Percentiles rank a stretch among this genome's conserved stretches.
Evolutionary conservation across 2,888 invertebrate genomes (phyloP).

Genomic region (Pristionchus exspectatus): DNA sequence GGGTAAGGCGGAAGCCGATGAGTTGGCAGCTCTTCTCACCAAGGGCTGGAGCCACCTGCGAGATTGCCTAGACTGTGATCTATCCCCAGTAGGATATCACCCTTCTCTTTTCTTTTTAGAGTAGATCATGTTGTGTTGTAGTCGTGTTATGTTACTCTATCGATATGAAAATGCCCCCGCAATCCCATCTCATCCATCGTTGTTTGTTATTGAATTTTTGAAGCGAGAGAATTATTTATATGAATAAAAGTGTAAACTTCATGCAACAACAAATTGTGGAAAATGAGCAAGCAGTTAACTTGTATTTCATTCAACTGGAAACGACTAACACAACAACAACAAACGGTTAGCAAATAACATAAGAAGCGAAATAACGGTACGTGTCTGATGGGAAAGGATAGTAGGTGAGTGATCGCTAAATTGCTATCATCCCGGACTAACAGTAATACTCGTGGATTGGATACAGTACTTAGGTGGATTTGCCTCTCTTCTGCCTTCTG

Average conservation of each 20-base stretch:
- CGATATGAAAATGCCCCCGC: slow-evolving; percentile 1
- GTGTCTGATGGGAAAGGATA: slow-evolving; percentile 18
- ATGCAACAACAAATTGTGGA: slow-evolving; percentile 12
- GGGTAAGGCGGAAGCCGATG: slow-evolving; percentile 95
- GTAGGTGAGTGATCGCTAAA: slow-evolving; percentile 3
- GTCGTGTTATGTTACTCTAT: slow-evolving; percentile 27
- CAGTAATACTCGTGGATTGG: slow-evolving; percentile 22
- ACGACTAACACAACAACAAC: slow-evolving; percentile 47
- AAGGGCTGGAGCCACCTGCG: no score
- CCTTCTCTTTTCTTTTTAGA: slow-evolving; percentile 5
- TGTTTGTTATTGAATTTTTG: slow-evolving; percentile 48
- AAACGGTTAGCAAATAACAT: slow-evolving; percentile 41
- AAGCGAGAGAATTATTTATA: not conserved
- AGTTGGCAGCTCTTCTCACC: slow-evolving; percentile 89
- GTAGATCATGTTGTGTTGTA: not conserved
- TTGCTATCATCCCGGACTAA: slow-evolving; percentile 37
- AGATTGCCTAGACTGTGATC: slow-evolving; percentile 83
- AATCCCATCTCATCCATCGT: slow-evolving; percentile 28
- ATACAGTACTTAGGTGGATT: not conserved
- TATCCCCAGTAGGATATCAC: not conserved
- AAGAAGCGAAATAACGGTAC: not conserved
- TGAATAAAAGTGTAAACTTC: slow-evolving; percentile 39
- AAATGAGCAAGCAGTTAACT: not conserved
- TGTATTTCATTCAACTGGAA: slow-evolving; percentile 8
- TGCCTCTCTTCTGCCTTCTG: slow-evolving; percentile 53